Conservation (phyloP, 30 jellyfish, hydroid and myxozoan species). For the Turritopsis dohrnii region DNA sequence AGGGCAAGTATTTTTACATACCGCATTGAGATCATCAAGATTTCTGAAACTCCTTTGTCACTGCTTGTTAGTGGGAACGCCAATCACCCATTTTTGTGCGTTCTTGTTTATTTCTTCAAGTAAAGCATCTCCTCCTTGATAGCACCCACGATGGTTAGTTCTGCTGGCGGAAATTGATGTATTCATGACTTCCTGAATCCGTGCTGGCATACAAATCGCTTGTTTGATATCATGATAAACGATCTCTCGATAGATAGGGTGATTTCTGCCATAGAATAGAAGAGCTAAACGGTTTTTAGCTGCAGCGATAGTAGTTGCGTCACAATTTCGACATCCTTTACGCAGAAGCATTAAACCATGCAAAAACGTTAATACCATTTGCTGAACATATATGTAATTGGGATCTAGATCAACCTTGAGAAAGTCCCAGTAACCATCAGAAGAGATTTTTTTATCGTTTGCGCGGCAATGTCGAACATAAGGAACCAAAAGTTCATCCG, state of each 20-base stretch:
- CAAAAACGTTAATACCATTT: not conserved
- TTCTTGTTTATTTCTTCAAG: not conserved
- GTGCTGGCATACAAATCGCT: not conserved
- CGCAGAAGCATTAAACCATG: not conserved
- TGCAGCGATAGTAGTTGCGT: accelerated
- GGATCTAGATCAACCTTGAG: not conserved
- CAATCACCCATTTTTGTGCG: not conserved
- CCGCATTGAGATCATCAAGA: not conserved
- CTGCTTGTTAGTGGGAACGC: not conserved
- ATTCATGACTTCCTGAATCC: not conserved
- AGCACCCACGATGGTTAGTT: not conserved
- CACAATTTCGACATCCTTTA: not conserved
- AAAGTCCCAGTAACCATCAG: not conserved
- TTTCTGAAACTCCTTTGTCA: not conserved
- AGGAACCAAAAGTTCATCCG: not conserved
- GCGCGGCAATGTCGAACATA: not conserved
- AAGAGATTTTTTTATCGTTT: not conserved
- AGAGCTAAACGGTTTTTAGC: not conserved
- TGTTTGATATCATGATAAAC: not conserved
- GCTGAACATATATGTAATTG: conserved; percentile 9
- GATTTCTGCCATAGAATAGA: not conserved
- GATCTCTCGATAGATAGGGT: not conserved
- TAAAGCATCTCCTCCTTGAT: not conserved
- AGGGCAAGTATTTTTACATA: no score
- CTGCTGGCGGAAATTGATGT: not conserved